Evolutionary conservation across 2,113 vertebrate species (phyloP).

Genomic region (Noctilio leporinus): DNA sequence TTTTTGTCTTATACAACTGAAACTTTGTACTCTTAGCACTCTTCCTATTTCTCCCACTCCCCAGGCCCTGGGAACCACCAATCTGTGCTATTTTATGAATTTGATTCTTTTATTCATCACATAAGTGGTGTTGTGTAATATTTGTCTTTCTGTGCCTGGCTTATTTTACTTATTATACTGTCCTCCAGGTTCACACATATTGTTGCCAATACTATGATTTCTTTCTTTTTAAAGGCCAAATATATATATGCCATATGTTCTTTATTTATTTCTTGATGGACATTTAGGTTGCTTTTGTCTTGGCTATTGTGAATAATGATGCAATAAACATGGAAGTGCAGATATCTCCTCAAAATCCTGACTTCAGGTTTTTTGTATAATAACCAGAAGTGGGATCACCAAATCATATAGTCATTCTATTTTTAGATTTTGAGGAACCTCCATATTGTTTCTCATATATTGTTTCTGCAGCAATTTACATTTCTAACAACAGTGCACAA

Average conservation of each 20-base stretch:
- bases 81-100: not conserved
- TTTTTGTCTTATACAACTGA: not conserved
- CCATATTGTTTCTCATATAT: too few species aligned
- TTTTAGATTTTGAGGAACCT: too few species aligned
- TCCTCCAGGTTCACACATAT: not conserved
- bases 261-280: not conserved
- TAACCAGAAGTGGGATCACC: too few species aligned
- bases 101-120: not conserved
- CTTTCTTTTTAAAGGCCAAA: not conserved
- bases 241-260: too few species aligned
- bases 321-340: too few species aligned
- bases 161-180: not conserved
- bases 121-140: not conserved
- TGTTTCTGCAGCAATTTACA: too few species aligned
- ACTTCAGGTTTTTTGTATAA: too few species aligned
- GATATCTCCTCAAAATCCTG: too few species aligned
- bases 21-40: not conserved
- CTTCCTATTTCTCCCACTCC: not conserved
- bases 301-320: not conserved
- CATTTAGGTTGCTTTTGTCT: not conserved
- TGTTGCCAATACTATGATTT: not conserved
- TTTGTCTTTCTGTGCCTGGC: not conserved
- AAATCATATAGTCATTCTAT: too few species aligned
- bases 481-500: too few species aligned
- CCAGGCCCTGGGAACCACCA: not conserved